Evolutionary conservation across 2,113 vertebrate species (phyloP).

Genomic region (Leptobrachium leishanense): DNA sequence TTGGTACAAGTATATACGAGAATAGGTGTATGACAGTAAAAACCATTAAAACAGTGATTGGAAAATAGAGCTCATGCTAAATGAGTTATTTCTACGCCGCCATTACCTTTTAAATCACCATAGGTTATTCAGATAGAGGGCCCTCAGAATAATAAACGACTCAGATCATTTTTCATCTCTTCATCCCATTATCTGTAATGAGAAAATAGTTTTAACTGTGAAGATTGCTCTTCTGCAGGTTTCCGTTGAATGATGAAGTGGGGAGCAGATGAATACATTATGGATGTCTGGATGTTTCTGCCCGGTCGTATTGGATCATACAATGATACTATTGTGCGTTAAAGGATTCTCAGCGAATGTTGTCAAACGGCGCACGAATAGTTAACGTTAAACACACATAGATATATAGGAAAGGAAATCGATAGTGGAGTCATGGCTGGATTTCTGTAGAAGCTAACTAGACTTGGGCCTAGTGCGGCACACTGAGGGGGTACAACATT

Average conservation of each 20-base stretch:
- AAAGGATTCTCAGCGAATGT: neutral
- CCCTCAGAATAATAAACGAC: conserved; percentile 68
- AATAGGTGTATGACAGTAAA: conserved; percentile 58
- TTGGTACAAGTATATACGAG: conserved; percentile 53
- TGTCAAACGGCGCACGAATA: too few relatives aligned
- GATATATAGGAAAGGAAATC: too few relatives aligned
- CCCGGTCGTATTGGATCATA: neutral
- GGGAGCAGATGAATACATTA: conserved; percentile 34
- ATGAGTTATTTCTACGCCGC: conserved; percentile 69
- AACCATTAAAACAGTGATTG: conserved; percentile 63
- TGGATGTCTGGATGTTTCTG: neutral
- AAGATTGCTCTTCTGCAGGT: conserved; percentile 67
- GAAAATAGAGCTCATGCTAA: conserved; percentile 65
- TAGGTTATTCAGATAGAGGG: conserved; percentile 65
- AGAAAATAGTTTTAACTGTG: conserved; percentile 71
- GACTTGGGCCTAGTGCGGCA: too few relatives aligned
- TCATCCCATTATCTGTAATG: conserved; percentile 72
- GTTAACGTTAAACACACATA: too few relatives aligned
- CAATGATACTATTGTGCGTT: neutral
- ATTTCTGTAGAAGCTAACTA: too few relatives aligned
- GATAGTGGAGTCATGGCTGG: too few relatives aligned
- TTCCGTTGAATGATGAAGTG: conserved; percentile 57
- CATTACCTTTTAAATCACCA: conserved; percentile 69
- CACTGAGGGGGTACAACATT: too few relatives aligned
- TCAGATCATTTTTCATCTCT: conserved; percentile 71